Evolutionary conservation across 2,888 invertebrate genomes (phyloP), one percentile per base, ranked within the genome.

Genomic region (Neelides folsomi): DNA sequence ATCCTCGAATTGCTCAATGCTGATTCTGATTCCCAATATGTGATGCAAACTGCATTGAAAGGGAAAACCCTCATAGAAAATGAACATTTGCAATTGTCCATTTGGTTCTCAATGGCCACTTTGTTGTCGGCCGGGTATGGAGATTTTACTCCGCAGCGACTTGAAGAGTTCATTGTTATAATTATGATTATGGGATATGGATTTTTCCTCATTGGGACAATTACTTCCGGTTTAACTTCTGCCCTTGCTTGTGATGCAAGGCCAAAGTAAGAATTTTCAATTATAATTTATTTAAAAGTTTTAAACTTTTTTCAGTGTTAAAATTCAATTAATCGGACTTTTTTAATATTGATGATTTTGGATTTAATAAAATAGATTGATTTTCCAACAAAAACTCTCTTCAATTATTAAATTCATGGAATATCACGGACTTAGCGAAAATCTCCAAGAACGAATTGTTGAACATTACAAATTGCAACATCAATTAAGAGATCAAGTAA

Each of bases 101-200:
- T 58, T 13, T 55, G 37, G 20, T 60, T 56, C 19, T 47, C 60
- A 2, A 35, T 52, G 16, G 58, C 58, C 12, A 60, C 58, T 2
- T 13, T 58, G n/a, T 56, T 56, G 9, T 55, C 52, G n/a, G 60
- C 58, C 12, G 60, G 60, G 1, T 60, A 51, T 45, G 60, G 60
- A 9, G 60, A 60, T 40, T 60, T 60, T 42, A 47, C 44, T 39
- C 58, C 60, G 1, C 56, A 58, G 43, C 49, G 47, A 37, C 8
- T n/a, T 12, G 7, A 12, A 7, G 60, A 60, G 51, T 38, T 56
- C 40, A 35, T 55, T 8, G 48, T 40, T 13, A 49, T 48, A 2
- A 44, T 55, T 39, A 6, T 56, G 19, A 53, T 52, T 19, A 49
- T 49, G 20, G 37, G 56, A 2, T 12, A 51, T 9, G 58, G 60